phyloP scores from a whole-genome alignment of 1,140 invertebrate genomes.

The Heliothis virescens region DNA sequence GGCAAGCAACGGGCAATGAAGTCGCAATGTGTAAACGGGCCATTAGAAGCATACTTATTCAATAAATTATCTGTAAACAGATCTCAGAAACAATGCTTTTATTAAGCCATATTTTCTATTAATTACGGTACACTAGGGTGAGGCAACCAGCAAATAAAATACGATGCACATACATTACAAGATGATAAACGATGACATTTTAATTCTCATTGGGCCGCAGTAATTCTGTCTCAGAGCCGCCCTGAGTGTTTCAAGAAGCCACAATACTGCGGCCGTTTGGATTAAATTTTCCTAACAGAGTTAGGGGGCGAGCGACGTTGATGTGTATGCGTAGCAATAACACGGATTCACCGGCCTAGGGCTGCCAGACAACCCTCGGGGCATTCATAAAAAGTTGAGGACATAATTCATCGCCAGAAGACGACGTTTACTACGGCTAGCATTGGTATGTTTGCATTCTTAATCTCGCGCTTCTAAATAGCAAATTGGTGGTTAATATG shows the following conservation, averaged over 20 bases:
- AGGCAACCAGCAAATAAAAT: slow-evolving; percentile 6
- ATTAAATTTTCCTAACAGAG: slow-evolving; percentile 74
- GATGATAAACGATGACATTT: slow-evolving; percentile 60
- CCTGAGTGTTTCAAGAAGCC: slow-evolving; percentile 49
- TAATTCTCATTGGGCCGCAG: slow-evolving; percentile 53
- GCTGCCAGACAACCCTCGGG: slow-evolving; percentile 21
- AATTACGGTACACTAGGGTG: background rate
- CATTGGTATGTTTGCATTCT: too few species aligned
- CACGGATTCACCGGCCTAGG: slow-evolving; percentile 35
- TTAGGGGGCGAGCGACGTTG: slow-evolving; percentile 60
- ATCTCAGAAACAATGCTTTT: background rate
- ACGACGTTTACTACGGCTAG: slow-evolving; percentile 3
- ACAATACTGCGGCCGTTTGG: slow-evolving; percentile 57
- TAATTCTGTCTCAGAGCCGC: slow-evolving; percentile 39
- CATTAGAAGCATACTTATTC: too few species aligned
- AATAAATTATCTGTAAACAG: too few species aligned
- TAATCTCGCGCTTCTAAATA: too few species aligned
- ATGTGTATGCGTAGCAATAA: slow-evolving; percentile 59
- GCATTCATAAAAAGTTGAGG: slow-evolving; percentile 3
- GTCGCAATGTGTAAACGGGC: too few species aligned
- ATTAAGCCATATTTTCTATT: background rate
- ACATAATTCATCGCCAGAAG: slow-evolving; percentile 16
- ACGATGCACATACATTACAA: slow-evolving; percentile 51
- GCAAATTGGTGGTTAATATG: too few species aligned
- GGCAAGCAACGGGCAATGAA: too few species aligned